Conservation (phyloP, 2,113 vertebrate species). For the Malurus melanocephalus region DNA sequence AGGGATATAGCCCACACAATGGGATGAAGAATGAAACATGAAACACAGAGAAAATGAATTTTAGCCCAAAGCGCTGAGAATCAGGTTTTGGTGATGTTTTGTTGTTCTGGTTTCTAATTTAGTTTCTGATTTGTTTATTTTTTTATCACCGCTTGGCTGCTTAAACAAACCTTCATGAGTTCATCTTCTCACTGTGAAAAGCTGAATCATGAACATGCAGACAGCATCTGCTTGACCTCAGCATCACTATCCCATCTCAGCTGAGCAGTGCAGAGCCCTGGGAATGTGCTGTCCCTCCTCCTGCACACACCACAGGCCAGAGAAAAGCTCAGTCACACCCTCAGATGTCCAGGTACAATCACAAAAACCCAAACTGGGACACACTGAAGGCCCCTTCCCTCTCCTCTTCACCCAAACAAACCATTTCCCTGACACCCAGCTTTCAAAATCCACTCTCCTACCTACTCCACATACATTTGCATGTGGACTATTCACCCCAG, state of each 20-base stretch:
- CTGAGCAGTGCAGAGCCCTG: not conserved
- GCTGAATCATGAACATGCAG: not conserved
- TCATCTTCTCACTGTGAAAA: not conserved
- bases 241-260: not conserved
- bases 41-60: not conserved
- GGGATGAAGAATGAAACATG: not conserved
- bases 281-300: not conserved
- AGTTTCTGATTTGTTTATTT: not conserved
- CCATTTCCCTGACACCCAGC: not conserved
- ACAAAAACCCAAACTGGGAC: not conserved
- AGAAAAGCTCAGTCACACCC: not conserved
- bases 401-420: not conserved
- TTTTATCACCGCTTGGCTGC: not conserved
- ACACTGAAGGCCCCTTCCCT: not conserved
- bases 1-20: not conserved
- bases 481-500: not conserved
- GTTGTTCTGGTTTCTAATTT: not conserved
- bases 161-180: not conserved
- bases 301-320: not conserved
- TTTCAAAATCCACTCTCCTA: not conserved
- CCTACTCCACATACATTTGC: not conserved
- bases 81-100: not conserved
- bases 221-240: not conserved
- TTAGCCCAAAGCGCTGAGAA: not conserved
- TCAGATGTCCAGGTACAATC: not conserved